Evolutionary conservation across 1,140 invertebrate species (phyloP).

Genomic region (Agrilus planipennis): DNA sequence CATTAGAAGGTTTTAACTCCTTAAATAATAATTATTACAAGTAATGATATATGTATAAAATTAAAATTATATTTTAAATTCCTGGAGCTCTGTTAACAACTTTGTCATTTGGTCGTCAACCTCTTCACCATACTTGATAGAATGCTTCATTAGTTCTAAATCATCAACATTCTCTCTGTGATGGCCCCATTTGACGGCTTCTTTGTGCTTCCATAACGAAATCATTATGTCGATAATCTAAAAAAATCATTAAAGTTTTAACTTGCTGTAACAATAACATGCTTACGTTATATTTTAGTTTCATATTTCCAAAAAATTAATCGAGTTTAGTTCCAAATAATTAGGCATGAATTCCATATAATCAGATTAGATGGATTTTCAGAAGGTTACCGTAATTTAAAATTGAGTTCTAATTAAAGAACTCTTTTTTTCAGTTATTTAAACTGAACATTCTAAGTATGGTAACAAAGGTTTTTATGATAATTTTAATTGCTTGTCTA

Average conservation of each 20-base stretch:
- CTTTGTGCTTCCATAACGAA: constrained; percentile 15
- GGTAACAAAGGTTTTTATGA: no score
- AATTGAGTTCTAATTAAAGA: no score
- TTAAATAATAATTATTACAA: not conserved
- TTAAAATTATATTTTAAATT: constrained; percentile 16
- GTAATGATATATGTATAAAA: not conserved
- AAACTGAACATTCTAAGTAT: no score
- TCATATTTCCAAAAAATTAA: no score
- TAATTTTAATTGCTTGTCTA: no score
- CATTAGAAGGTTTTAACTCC: not conserved
- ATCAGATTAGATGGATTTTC: no score
- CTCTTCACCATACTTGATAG: constrained; percentile 18
- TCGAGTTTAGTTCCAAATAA: no score
- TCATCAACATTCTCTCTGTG: constrained; percentile 21
- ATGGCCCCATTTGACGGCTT: constrained; percentile 14
- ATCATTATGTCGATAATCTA: constrained; percentile 29
- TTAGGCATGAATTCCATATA: no score
- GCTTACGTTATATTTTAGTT: no score
- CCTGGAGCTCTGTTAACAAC: constrained; percentile 22
- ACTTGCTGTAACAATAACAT: not conserved
- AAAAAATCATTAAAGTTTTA: constrained; percentile 3
- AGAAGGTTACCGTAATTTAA: no score
- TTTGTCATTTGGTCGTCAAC: constrained; percentile 27
- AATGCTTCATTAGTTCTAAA: constrained; percentile 27
- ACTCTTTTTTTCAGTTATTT: no score